Evolutionary conservation across 2,113 vertebrate species (phyloP), one percentile per base, ranked within the genome.

Genomic region (Gymnocephalus cernua): DNA sequence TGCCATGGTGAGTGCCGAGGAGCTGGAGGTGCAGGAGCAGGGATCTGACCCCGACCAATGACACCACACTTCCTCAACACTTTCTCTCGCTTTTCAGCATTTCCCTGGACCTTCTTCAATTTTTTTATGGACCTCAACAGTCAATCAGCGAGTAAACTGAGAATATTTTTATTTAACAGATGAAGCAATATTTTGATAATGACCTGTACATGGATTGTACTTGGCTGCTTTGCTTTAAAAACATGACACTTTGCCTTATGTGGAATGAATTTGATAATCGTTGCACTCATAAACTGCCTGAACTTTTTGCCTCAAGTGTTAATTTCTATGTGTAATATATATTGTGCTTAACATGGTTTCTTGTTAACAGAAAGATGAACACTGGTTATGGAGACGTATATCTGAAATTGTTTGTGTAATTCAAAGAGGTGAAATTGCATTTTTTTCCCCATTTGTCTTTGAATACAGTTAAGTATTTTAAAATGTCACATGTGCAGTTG

Each of bases 1-100:
- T 0, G 95, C 95, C 23, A 98, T 99, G 98, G 95, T 99, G 77
- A 99, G 96, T 0, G 95, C 96, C 0, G 98, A 99, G 88, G 98
- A 99, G 84, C 95, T 98, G 18, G 97, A 99, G 85, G 96, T 98
- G 18, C 98, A 98, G 69, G 96, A 96, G 82, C 88, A 74, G 0
- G 94, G 96, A 56, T 83, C 82, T n/a, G 95, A 95, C 2, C 96
- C 96, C 1, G 93, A 95, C 76, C 93, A 89, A 15, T 96, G 96
- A 90, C 77, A 32, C 8, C 45, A 29, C 45, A 63, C 68, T 72
- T 75, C 23, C 61, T 38, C 38, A 63, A 8, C 41, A 25, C n/a
- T 48, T 27, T 63, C 13, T 69, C 11, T 75, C 12, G 45, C 53
- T 19, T 4, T 66, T 3, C 32, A 23, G 80, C 50, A 45, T 62